phyloP scores from a whole-genome alignment of 2,888 invertebrate genomes.

The Metallyticus violacea region DNA sequence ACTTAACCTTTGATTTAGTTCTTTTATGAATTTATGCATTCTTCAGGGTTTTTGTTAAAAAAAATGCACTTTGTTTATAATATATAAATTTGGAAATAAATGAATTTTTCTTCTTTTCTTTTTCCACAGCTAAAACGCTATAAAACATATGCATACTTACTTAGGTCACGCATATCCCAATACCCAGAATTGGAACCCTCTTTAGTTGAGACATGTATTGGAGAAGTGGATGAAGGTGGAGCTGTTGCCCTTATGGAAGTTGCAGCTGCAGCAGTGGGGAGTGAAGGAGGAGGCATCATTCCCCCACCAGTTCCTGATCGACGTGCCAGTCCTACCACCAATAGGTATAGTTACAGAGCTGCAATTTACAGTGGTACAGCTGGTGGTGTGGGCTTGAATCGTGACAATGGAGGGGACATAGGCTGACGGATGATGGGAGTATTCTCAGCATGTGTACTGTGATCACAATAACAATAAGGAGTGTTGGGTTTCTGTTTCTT shows the following conservation, averaged over 20 bases:
- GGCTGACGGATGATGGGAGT: constrained; percentile 80
- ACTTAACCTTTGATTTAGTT: too few relatives aligned
- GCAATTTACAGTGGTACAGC: constrained; percentile 54
- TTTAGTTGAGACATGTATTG: constrained; percentile 56
- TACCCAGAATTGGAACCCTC: constrained; percentile 48
- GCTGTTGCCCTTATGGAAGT: constrained; percentile 36
- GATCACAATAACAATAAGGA: constrained; percentile 4
- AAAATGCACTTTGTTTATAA: too few relatives aligned
- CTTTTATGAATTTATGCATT: too few relatives aligned
- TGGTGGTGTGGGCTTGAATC: constrained; percentile 14
- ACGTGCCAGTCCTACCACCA: constrained; percentile 48
- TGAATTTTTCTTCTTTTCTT: background rate
- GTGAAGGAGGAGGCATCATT: constrained; percentile 40
- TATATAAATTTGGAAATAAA: background rate
- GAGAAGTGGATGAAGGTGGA: constrained; percentile 52
- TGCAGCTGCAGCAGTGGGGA: constrained; percentile 56
- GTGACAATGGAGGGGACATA: constrained; percentile 53
- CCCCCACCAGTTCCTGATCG: constrained; percentile 35
- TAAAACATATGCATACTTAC: constrained; percentile 74
- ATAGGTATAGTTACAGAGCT: constrained; percentile 69
- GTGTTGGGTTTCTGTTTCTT: background rate
- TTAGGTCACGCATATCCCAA: constrained; percentile 64
- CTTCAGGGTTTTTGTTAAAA: too few relatives aligned
- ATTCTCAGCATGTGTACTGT: constrained; percentile 72
- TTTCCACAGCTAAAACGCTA: constrained; percentile 72